phyloP scores from a whole-genome alignment of 2,113 vertebrate species.

The Lipophrys pholis region DNA sequence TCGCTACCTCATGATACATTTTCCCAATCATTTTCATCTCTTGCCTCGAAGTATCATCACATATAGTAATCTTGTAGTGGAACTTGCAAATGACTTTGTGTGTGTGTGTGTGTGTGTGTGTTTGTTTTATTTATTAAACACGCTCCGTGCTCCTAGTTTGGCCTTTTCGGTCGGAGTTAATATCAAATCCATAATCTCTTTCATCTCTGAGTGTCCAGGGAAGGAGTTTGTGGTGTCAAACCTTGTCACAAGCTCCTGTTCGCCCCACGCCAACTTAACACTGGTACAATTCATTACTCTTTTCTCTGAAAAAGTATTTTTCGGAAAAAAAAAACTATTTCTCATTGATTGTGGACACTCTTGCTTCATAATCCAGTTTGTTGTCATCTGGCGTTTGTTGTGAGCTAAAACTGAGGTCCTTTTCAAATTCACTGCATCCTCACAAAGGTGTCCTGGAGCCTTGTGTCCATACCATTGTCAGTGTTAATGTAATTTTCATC shows the following conservation, averaged over 20 bases:
- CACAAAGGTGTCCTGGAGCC: conserved; percentile 43
- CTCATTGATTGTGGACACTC: neutral
- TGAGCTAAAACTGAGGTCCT: conserved; percentile 28
- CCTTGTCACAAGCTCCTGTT: neutral
- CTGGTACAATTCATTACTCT: neutral
- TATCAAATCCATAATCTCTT: conserved; percentile 59
- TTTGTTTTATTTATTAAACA: conserved; percentile 90
- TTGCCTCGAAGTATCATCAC: conserved; percentile 88
- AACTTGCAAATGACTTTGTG: conserved; percentile 87
- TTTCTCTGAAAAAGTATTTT: neutral
- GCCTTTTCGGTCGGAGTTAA: conserved; percentile 81
- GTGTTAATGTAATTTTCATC: conserved; percentile 56
- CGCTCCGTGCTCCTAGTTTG: conserved; percentile 82
- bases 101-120: neutral
- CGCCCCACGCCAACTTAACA: conserved; percentile 17
- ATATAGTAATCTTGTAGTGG: conserved; percentile 88
- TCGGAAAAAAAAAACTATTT: conserved; percentile 1
- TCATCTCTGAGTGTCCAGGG: conserved; percentile 33
- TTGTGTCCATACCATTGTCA: conserved; percentile 27
- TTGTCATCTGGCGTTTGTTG: conserved; percentile 38
- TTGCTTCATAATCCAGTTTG: conserved; percentile 5
- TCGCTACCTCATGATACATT: conserved; percentile 88
- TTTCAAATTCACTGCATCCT: conserved; percentile 22
- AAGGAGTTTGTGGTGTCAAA: conserved; percentile 38
- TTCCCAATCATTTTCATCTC: conserved; percentile 85